A percentile compares a stretch with the other conserved stretches of the same genome.
phyloP scores from a whole-genome alignment of 2,888 invertebrate species.

The Octodonta nipae region DNA sequence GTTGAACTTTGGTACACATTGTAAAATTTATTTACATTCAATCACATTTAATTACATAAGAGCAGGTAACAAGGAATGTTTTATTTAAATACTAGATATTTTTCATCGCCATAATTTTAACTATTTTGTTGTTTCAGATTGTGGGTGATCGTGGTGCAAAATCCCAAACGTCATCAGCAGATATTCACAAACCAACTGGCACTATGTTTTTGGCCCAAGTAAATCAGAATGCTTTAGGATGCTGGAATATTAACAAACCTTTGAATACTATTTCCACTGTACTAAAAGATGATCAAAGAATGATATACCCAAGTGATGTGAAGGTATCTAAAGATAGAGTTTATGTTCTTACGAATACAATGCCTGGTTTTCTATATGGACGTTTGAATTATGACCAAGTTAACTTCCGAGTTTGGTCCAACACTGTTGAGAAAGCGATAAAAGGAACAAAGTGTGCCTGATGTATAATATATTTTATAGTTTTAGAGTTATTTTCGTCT shows the following conservation, averaged over 20 bases:
- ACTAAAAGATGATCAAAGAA: slow-evolving; percentile 42
- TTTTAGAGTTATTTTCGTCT: too few species aligned
- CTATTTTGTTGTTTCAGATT: slow-evolving; percentile 27
- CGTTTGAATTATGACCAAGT: slow-evolving; percentile 43
- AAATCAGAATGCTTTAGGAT: slow-evolving; percentile 56
- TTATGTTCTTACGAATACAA: slow-evolving; percentile 54
- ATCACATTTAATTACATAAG: too few species aligned
- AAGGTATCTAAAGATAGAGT: slow-evolving; percentile 48
- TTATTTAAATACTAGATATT: too few species aligned
- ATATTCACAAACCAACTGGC: slow-evolving; percentile 45
- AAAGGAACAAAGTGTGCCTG: slow-evolving; percentile 36
- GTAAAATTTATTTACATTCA: too few species aligned
- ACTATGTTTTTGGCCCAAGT: slow-evolving; percentile 59
- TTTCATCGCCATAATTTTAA: background rate
- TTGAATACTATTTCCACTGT: slow-evolving; percentile 42
- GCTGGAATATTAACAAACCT: slow-evolving; percentile 52
- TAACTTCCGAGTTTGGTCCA: slow-evolving; percentile 51
- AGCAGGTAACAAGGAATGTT: too few species aligned
- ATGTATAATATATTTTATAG: too few species aligned
- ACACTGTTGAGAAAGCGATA: slow-evolving; percentile 32
- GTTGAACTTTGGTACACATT: too few species aligned
- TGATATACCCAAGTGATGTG: slow-evolving; percentile 62
- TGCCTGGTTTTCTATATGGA: slow-evolving; percentile 54
- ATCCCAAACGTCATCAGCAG: slow-evolving; percentile 58
- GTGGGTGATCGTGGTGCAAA: slow-evolving; percentile 51